Evolutionary conservation across 2,113 vertebrate genomes (phyloP).

Genomic region (Poicephalus gulielmi): DNA sequence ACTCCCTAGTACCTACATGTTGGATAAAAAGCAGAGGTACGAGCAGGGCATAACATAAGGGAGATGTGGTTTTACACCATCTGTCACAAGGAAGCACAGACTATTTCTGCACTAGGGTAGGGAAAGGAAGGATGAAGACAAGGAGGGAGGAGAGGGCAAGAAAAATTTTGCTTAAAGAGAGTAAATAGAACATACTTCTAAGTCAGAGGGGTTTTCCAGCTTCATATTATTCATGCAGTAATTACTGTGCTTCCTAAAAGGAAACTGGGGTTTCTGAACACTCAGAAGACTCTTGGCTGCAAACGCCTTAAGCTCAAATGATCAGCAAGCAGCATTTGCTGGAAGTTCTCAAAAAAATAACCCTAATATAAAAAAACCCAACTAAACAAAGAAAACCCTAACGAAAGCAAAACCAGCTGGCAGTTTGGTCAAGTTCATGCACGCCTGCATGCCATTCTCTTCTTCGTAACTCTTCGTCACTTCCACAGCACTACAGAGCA

Average conservation of each 20-base stretch:
- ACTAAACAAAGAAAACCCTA: not conserved
- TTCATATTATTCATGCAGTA: not conserved
- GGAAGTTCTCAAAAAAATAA: not conserved
- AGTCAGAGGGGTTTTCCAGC: not conserved
- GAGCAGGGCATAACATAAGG: accelerated
- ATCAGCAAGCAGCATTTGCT: not conserved
- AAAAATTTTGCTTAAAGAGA: not conserved
- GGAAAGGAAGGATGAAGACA: not conserved
- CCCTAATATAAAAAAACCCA: accelerated
- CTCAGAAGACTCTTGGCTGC: not conserved
- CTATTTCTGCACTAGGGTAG: not conserved
- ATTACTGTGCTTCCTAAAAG: not conserved
- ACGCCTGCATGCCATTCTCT: not conserved
- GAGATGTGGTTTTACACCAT: not conserved
- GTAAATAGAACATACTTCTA: not conserved
- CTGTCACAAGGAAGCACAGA: not conserved
- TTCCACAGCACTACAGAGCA: accelerated
- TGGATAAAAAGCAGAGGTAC: not conserved
- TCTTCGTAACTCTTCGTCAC: not conserved
- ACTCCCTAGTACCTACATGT: not conserved
- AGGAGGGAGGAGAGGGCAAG: not conserved
- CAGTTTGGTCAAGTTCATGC: accelerated
- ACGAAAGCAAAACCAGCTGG: not conserved
- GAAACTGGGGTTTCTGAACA: not conserved
- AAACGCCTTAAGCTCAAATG: not conserved